phyloP scores from a whole-genome alignment of 2,113 vertebrate species.

The Varanus salvator region DNA sequence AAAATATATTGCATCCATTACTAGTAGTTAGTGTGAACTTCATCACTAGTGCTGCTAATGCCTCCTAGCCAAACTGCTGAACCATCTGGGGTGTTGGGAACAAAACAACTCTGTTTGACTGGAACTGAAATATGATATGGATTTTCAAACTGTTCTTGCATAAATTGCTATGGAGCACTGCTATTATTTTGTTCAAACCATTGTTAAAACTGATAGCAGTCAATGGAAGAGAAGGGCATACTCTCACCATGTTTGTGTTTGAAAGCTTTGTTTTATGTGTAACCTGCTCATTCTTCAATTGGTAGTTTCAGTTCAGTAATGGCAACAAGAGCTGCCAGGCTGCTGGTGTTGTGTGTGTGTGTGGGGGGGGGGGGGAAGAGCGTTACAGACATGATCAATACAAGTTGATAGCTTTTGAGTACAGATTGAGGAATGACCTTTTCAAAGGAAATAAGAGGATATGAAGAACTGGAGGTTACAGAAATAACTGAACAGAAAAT shows the following conservation, averaged over 20 bases:
- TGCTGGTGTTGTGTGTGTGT: background rate
- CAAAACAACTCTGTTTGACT: slow-evolving; percentile 18
- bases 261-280: background rate
- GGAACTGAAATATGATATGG: slow-evolving; percentile 4
- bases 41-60: slow-evolving; percentile 34
- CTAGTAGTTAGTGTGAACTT: slow-evolving; percentile 37
- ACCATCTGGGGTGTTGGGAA: slow-evolving; percentile 5
- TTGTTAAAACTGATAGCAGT: background rate
- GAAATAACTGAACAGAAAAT: slow-evolving; percentile 41
- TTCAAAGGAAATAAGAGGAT: slow-evolving; percentile 43
- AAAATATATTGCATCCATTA: slow-evolving; percentile 14
- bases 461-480: slow-evolving; percentile 43
- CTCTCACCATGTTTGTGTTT: background rate
- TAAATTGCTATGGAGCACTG: background rate
- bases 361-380: background rate
- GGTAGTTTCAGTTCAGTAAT: slow-evolving; percentile 4
- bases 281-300: slow-evolving; percentile 16
- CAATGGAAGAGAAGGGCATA: background rate
- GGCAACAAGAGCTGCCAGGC: background rate
- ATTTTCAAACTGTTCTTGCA: slow-evolving; percentile 28
- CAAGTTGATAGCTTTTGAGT: slow-evolving; percentile 12
- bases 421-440: slow-evolving; percentile 42
- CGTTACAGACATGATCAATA: slow-evolving; percentile 38
- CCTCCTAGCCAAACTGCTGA: slow-evolving; percentile 45
- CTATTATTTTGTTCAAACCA: slow-evolving; percentile 15